Evolutionary conservation across 2,797 vertebrate genomes (phyloP), one percentile per base, ranked within the genome.

Genomic region (Etheostoma perlongum): DNA sequence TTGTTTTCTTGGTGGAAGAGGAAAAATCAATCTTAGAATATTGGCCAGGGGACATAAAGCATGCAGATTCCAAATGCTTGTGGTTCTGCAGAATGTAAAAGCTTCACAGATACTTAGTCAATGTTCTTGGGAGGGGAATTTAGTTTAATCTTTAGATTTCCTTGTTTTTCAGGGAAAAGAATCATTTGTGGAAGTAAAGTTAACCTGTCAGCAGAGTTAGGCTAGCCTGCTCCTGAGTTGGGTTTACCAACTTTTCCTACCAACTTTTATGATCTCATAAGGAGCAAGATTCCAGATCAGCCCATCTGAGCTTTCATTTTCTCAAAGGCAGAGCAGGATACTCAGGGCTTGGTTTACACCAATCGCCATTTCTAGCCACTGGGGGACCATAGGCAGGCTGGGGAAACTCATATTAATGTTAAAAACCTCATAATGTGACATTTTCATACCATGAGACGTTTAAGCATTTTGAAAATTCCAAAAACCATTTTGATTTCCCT

Each of bases 11-110:
- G 27, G 89, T 88, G 78, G 89, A 92, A 85, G 86, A 88, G 78
- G 78, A 82, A 91, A 93, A 93, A 95, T 95, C 93, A 94, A 94
- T 95, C 93, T 92, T 87, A 67, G 85, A 91, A 89, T 91, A 93
- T 90, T 92, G 90, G 85, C 88, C 77, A n/a, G 76, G 74, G 91
- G 87, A 93, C 90, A 77, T 81, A 85, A 82, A 86, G 82, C 87
- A 83, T 83, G 90, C 88, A 88, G 85, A 92, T 91, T 91, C 82
- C 73, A 82, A 86, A 85, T 70, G 87, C 80, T 68, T 48, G 72
- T 84, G 82, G 61, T 52, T 87, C 71, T 84, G 74, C 67, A 53
- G 61, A 72, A 82, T 66, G 79, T 78, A 79, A 89, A 88, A 85
- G 75, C 74, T 87, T 88, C 71, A 48, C 48, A 67, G 75, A 79